phyloP scores from a whole-genome alignment of 2,888 invertebrate genomes.

The Luperina testacea region DNA sequence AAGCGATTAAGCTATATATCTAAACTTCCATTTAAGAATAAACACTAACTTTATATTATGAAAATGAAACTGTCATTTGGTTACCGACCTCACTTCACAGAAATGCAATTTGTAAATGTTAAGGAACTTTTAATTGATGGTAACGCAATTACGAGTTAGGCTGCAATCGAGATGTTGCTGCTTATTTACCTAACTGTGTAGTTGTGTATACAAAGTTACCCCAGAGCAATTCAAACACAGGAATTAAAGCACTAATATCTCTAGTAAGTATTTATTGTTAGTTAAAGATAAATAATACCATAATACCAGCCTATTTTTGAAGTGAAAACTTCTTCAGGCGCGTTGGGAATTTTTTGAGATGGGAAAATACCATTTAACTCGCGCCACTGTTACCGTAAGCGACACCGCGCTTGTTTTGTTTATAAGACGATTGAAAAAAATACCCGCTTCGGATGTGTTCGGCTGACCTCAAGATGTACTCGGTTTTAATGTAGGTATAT shows the following conservation, averaged over 20 bases:
- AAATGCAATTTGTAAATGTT: conserved; percentile 63
- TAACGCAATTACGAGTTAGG: conserved; percentile 56
- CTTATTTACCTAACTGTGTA: conserved; percentile 10
- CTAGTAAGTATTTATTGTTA: not conserved
- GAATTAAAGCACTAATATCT: not conserved
- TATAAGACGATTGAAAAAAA: too few species aligned
- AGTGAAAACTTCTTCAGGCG: too few species aligned
- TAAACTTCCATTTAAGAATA: not conserved
- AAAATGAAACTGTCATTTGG: conserved; percentile 21
- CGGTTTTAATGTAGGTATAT: too few species aligned
- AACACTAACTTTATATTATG: conserved; percentile 14
- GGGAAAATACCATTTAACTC: too few species aligned
- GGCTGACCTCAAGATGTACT: too few species aligned
- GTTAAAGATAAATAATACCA: not conserved
- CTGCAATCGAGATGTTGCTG: conserved; percentile 53
- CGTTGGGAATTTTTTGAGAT: too few species aligned
- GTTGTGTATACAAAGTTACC: conserved; percentile 10
- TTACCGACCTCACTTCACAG: conserved; percentile 30
- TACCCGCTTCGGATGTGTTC: too few species aligned
- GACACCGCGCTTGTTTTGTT: too few species aligned
- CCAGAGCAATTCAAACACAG: conserved; percentile 7
- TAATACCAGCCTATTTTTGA: too few species aligned
- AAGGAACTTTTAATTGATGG: conserved; percentile 64
- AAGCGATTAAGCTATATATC: not conserved
- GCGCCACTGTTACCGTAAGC: too few species aligned